These are phyloP conservation scores for Rhinolophus ferrumequinum DNA, from an alignment of 2,113 vertebrate genomes.

Conservation along the genomic window DNA sequence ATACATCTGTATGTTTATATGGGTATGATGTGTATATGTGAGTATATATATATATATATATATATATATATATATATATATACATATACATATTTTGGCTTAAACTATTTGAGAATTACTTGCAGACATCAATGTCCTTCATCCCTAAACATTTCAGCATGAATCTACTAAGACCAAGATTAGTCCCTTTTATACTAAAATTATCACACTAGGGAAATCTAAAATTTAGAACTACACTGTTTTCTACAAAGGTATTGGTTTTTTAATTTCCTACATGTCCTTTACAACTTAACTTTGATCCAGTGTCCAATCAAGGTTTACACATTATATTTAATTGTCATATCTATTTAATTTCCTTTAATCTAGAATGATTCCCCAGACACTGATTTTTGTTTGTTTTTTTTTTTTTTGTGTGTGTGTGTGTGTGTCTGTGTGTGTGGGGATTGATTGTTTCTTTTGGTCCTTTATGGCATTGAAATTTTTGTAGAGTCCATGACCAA, in stretches of 20 bases:
- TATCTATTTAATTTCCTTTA: background rate
- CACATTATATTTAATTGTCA: background rate
- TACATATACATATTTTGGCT: background rate
- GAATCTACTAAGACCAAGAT: background rate
- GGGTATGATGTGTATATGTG: background rate
- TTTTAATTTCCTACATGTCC: background rate
- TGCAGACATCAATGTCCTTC: background rate
- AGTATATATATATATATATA: background rate
- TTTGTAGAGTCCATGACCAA: background rate
- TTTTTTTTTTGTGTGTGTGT: no score
- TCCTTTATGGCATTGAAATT: background rate
- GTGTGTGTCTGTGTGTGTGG: no score
- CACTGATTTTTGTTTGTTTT: background rate
- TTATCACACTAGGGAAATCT: background rate
- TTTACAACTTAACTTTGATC: background rate
- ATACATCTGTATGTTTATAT: background rate
- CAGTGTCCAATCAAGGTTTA: background rate
- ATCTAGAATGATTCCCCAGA: background rate
- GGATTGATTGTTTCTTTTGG: background rate
- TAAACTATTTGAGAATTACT: background rate
- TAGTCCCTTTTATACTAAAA: background rate
- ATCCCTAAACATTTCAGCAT: background rate
- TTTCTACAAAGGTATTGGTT: background rate
- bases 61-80: no score
- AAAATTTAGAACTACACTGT: background rate